Evolutionary conservation across 2,888 invertebrate genomes (phyloP).

Genomic region (Apamea sordens): DNA sequence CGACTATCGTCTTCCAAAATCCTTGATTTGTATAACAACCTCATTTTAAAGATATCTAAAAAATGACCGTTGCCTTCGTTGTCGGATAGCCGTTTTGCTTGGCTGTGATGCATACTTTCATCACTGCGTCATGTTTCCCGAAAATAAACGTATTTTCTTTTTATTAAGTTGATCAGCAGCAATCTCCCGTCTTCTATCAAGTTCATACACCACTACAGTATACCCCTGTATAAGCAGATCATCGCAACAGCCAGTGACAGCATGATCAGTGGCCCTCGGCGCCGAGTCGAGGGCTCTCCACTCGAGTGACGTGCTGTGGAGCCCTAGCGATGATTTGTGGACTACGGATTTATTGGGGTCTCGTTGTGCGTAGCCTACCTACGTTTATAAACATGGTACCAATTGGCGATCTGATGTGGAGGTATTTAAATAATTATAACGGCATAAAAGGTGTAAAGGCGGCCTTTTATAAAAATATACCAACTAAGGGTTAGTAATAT

Average conservation of each 20-base stretch:
- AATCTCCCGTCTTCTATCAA: background rate
- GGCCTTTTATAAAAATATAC: too few relatives aligned
- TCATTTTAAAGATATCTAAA: too few relatives aligned
- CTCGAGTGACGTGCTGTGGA: conserved; percentile 45
- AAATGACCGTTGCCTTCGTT: too few relatives aligned
- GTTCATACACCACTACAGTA: background rate
- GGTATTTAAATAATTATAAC: background rate
- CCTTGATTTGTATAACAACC: background rate
- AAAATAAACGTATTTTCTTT: too few relatives aligned
- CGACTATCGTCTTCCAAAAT: background rate
- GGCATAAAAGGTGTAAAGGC: too few relatives aligned
- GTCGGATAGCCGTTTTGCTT: too few relatives aligned
- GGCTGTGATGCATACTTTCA: too few relatives aligned
- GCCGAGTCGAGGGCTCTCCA: conserved; percentile 31
- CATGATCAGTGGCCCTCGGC: conserved; percentile 47
- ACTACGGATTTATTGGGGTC: conserved; percentile 33
- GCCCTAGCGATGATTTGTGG: conserved; percentile 44
- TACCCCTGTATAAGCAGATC: background rate
- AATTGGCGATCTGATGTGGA: background rate
- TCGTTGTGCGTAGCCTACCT: background rate
- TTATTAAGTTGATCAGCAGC: background rate
- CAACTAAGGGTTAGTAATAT: too few relatives aligned
- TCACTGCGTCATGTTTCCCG: too few relatives aligned
- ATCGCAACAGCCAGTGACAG: conserved; percentile 36
- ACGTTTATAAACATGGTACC: background rate